Percentiles rank a stretch among this genome's conserved stretches.
phyloP scores from a whole-genome alignment of 2,113 vertebrate genomes.

The Ceyx cyanopectus region DNA sequence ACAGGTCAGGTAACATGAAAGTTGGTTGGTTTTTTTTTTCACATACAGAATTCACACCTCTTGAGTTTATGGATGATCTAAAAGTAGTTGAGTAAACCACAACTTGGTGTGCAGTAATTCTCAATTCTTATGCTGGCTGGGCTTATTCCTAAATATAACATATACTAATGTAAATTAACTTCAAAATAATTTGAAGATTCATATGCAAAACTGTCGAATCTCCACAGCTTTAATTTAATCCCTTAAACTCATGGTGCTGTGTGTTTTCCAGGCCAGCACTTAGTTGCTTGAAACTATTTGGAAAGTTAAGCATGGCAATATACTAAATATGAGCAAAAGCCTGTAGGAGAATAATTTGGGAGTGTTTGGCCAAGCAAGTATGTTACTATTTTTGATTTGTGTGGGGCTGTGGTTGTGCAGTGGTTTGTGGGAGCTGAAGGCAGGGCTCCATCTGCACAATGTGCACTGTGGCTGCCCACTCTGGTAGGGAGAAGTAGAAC shows the following conservation, averaged over 20 bases:
- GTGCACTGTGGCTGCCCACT: rapidly evolving
- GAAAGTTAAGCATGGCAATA: background rate
- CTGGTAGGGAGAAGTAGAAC: background rate
- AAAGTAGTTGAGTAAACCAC: background rate
- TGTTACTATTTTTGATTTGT: background rate
- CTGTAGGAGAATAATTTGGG: background rate
- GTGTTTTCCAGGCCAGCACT: background rate
- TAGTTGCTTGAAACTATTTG: background rate
- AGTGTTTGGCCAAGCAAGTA: background rate
- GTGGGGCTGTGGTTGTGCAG: background rate
- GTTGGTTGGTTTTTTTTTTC: background rate
- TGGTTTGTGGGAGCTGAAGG: background rate
- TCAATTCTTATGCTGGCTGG: background rate
- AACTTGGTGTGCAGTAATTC: background rate
- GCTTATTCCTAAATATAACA: background rate
- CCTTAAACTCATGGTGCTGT: background rate
- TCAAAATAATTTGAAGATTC: background rate
- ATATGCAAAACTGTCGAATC: background rate
- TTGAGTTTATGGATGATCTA: background rate
- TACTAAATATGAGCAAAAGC: background rate
- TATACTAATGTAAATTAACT: background rate
- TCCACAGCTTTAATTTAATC: background rate
- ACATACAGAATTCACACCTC: background rate
- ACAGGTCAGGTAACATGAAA: background rate
- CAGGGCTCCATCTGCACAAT: background rate